Conservation (phyloP, 1,140 invertebrate species). For the Acromyrmex charruanus region DNA sequence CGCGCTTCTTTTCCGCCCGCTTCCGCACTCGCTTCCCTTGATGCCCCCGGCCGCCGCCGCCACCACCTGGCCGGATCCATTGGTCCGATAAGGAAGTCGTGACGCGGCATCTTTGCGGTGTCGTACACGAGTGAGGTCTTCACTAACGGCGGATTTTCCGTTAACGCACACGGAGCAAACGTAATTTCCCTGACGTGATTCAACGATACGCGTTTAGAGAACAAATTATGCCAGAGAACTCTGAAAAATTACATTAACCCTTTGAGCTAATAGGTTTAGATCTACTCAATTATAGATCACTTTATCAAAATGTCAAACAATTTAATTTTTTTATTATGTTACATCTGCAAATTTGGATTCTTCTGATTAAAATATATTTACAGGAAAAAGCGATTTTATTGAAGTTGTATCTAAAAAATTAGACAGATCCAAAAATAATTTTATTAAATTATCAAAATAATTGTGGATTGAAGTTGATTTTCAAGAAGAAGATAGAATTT, state of each 20-base stretch:
- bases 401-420: too few species aligned
- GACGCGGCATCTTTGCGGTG: constrained; percentile 63
- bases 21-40: constrained; percentile 47
- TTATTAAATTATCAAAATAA: too few species aligned
- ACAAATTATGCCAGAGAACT: background rate
- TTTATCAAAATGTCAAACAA: too few species aligned
- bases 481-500: too few species aligned
- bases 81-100: constrained; percentile 64
- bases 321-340: too few species aligned
- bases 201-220: background rate
- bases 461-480: too few species aligned
- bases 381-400: too few species aligned
- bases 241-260: background rate
- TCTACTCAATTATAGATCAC: too few species aligned
- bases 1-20: constrained; percentile 70
- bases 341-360: too few species aligned
- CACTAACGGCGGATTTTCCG: constrained; percentile 48
- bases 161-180: background rate
- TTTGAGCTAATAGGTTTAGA: too few species aligned
- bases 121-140: constrained; percentile 48
- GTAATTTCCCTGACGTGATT: constrained; percentile 39
- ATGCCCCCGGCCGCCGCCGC: background rate
- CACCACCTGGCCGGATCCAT: constrained; percentile 66
- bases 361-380: too few species aligned
- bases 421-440: too few species aligned